Base-by-base conservation (phyloP, 1,140 invertebrate genomes). In the Neotoxoptera formosana region DNA sequence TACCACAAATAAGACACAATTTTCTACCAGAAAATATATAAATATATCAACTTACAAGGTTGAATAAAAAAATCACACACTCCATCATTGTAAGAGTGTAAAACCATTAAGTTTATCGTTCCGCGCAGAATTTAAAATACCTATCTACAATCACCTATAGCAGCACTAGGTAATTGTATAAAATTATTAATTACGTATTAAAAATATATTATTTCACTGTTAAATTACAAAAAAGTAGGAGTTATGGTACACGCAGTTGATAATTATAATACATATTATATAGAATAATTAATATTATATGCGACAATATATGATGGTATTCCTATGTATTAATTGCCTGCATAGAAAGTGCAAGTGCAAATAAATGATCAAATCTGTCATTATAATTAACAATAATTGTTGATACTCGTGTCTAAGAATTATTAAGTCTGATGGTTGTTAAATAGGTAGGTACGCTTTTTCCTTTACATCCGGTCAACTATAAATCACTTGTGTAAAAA, bases 401-500 rank as follows among this genome's bases (percentile, higher is more conserved):
- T 60, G 56, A 60, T 2, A 60, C 30, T 60, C 56, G 25, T 30
- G 25, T 30, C 4, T 60, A 60, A 60, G 56, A 25, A n/a, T 67
- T 67, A 67, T 67, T 67, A n/a, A n/a, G 11, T 67, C 11, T 67
- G 30, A 67, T 60, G 25, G 56, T 67, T 67, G 9, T 30, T n/a
- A 67, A 67, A 30, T 67, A 30, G 60, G 25, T 67, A 67, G 25
- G 8, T 60, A 30, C 25, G 30, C 36, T 83, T 36, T 83, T 83
- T 34, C 20, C 7, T 84, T 84, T 41, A 45, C 23, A 84, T 14
- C 83, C 8, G 83, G 41, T 41, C 23, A 4, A 45, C 20, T 41
- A 41, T 30, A 84, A 84, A 84, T 84, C 83, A 84, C 36, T 84
- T 84, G 25, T 84, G 83, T 84, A 84, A 84, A 84, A 84, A 45